Percentiles rank a stretch among this genome's conserved stretches.
These are phyloP conservation scores for Octonoba sinensis DNA, from an alignment of 2,888 invertebrate species.

Conservation along the genomic window DNA sequence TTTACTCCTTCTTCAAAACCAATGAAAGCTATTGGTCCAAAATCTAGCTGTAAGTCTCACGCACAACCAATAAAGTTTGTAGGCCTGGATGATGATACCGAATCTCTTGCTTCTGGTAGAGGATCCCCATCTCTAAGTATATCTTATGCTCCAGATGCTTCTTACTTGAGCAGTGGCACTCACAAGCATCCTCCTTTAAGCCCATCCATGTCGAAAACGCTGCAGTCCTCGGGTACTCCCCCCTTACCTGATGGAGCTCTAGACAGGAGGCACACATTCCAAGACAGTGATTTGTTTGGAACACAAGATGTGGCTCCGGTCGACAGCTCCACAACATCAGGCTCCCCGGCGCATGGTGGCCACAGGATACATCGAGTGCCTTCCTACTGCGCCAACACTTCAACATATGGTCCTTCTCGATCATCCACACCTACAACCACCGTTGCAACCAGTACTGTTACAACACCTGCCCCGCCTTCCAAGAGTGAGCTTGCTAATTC, in stretches of 20 bases:
- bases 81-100: conserved; percentile 67
- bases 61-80: conserved; percentile 71
- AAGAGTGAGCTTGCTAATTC: conserved; percentile 62
- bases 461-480: conserved; percentile 40
- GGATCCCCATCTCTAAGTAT: conserved; percentile 56
- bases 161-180: conserved; percentile 13
- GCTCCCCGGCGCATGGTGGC: conserved; percentile 52
- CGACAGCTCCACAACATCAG: conserved; percentile 51
- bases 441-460: not conserved
- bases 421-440: conserved; percentile 34
- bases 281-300: conserved; percentile 45
- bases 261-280: conserved; percentile 60
- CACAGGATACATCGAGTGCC: conserved; percentile 60
- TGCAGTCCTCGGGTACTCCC: conserved; percentile 37
- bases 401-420: conserved; percentile 44
- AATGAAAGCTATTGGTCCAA: conserved; percentile 65
- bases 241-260: conserved; percentile 46
- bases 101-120: conserved; percentile 49
- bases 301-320: conserved; percentile 47
- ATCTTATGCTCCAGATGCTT: conserved; percentile 42
- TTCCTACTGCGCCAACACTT: conserved; percentile 59
- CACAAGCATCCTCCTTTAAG: conserved; percentile 40
- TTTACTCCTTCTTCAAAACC: conserved; percentile 34
- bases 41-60: conserved; percentile 68
- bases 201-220: conserved; percentile 41